Percentiles rank a stretch among this genome's conserved stretches.
Conservation (phyloP, 2,888 invertebrate species). For the Mythimna loreyi region DNA sequence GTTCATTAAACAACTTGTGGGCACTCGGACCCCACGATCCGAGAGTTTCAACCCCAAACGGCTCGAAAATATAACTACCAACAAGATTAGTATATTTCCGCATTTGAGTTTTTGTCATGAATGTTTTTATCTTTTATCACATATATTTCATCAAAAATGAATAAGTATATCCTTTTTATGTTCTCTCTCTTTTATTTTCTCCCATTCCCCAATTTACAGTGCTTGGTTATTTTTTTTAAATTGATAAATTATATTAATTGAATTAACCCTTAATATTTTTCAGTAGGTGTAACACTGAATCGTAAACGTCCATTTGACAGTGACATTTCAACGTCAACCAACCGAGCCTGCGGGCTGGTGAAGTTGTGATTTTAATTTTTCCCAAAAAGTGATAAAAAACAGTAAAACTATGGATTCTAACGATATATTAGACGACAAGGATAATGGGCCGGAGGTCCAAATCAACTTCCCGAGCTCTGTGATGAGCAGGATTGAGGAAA, state of each 20-base stretch:
- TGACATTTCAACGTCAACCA: slow-evolving; percentile 50
- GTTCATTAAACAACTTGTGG: no score
- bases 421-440: slow-evolving; percentile 84
- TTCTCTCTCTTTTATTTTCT: no score
- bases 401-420: slow-evolving; percentile 79
- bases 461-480: slow-evolving; percentile 95
- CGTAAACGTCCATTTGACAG: slow-evolving; percentile 36
- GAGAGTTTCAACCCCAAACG: no score
- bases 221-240: background rate
- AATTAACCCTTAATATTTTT: background rate
- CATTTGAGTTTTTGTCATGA: no score
- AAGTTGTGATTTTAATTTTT: slow-evolving; percentile 42
- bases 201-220: no score
- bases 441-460: slow-evolving; percentile 85
- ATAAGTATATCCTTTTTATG: no score
- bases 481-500: slow-evolving; percentile 97
- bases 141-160: no score
- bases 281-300: background rate
- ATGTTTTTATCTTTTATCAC: no score
- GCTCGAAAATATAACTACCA: no score
- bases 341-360: slow-evolving; percentile 42
- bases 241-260: background rate
- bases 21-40: no score
- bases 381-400: slow-evolving; percentile 29
- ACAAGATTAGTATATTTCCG: no score